phyloP scores from a whole-genome alignment of 2,888 invertebrate species.

The Parasteatoda lunata region DNA sequence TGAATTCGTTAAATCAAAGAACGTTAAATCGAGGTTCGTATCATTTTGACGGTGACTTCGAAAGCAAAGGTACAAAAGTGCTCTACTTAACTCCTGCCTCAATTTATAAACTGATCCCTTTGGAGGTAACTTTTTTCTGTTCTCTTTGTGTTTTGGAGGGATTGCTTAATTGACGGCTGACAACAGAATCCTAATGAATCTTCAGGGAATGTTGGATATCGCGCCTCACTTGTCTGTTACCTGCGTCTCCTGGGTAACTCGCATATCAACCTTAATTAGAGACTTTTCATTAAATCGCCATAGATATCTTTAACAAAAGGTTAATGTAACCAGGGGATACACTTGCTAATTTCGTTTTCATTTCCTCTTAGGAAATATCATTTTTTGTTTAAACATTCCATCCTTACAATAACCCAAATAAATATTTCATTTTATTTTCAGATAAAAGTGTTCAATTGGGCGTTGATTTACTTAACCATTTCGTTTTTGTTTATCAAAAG shows the following conservation, averaged over 20 bases:
- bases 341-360: slow-evolving; percentile 37
- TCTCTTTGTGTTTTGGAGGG: slow-evolving; percentile 46
- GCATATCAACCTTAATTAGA: slow-evolving; percentile 44
- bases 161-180: slow-evolving; percentile 41
- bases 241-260: slow-evolving; percentile 57
- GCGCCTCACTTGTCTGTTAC: slow-evolving; percentile 65
- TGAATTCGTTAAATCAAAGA: too few species aligned
- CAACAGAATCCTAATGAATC: slow-evolving; percentile 47
- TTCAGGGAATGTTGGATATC: slow-evolving; percentile 51
- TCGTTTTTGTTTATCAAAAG: too few species aligned
- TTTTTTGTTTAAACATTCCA: too few species aligned
- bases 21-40: too few species aligned
- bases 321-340: slow-evolving; percentile 39
- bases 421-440: too few species aligned
- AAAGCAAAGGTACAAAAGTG: too few species aligned
- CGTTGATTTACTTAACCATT: too few species aligned
- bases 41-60: too few species aligned
- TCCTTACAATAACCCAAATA: too few species aligned
- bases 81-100: background rate
- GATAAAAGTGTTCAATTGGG: too few species aligned
- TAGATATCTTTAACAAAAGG: background rate
- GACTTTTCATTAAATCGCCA: slow-evolving; percentile 33
- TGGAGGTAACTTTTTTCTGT: slow-evolving; percentile 28
- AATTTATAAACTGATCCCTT: slow-evolving; percentile 19
- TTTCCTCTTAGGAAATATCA: background rate